Evolutionary conservation across 2,797 vertebrate genomes (phyloP).

Genomic region (Etheostoma perlongum): DNA sequence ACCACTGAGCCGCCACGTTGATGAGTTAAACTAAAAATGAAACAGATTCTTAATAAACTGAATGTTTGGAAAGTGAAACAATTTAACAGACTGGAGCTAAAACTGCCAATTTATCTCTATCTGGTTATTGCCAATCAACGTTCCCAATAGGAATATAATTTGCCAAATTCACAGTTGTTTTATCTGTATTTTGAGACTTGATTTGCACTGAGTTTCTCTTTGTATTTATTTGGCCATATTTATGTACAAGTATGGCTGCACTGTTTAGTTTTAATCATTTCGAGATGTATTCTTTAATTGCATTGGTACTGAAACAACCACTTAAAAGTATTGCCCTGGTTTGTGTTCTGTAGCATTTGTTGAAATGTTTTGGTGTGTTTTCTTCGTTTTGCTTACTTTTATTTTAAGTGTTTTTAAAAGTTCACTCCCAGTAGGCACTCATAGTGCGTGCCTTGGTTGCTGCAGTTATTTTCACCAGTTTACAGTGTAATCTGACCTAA

Average conservation of each 20-base stretch:
- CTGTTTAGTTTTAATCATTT: slow-evolving; percentile 30
- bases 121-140: slow-evolving; percentile 2
- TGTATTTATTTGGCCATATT: slow-evolving; percentile 55
- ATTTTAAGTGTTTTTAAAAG: slow-evolving; percentile 28
- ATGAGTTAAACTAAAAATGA: not conserved
- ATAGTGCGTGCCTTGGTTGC: slow-evolving; percentile 34
- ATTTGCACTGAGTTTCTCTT: slow-evolving; percentile 58
- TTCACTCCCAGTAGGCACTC: slow-evolving; percentile 5
- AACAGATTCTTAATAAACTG: not conserved
- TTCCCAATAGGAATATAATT: slow-evolving; percentile 8
- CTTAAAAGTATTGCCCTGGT: not conserved
- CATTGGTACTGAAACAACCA: not conserved
- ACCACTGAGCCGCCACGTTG: too few relatives aligned
- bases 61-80: not conserved
- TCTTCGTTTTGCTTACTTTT: not conserved
- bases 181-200: slow-evolving; percentile 9
- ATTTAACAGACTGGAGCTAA: not conserved
- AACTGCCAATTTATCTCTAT: not conserved
- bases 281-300: not conserved
- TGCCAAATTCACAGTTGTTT: slow-evolving; percentile 55
- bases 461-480: slow-evolving; percentile 11
- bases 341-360: not conserved
- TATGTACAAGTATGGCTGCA: slow-evolving; percentile 12
- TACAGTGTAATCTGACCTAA: not conserved
- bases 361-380: not conserved